Conservation (phyloP, 2,888 invertebrate species). For the Lottia scabra region DNA sequence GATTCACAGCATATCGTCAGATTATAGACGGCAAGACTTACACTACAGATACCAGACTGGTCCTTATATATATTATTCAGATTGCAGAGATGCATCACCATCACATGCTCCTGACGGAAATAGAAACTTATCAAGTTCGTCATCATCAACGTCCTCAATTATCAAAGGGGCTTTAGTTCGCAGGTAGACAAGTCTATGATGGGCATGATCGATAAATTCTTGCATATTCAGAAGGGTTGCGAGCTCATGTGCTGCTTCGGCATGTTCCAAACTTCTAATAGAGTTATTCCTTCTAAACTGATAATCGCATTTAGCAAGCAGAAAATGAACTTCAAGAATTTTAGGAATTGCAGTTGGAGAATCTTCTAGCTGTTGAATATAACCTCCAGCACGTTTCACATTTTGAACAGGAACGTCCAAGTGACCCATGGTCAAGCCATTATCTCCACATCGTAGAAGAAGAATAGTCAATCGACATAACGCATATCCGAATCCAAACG, state of each 20-base stretch:
- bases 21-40: too few species aligned
- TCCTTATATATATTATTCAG: too few species aligned
- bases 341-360: slow-evolving; percentile 34
- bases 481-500: slow-evolving; percentile 41
- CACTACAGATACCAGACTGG: too few species aligned
- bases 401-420: slow-evolving; percentile 28
- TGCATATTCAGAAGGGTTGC: slow-evolving; percentile 33
- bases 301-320: slow-evolving; percentile 38
- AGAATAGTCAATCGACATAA: slow-evolving; percentile 34
- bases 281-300: slow-evolving; percentile 30
- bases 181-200: slow-evolving; percentile 27
- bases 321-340: slow-evolving; percentile 37
- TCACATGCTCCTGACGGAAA: too few species aligned
- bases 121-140: too few species aligned
- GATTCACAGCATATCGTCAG: too few species aligned
- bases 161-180: slow-evolving; percentile 12
- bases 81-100: too few species aligned
- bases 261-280: slow-evolving; percentile 33
- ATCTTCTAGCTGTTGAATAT: slow-evolving; percentile 33
- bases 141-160: not conserved
- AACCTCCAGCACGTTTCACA: slow-evolving; percentile 27
- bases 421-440: slow-evolving; percentile 35
- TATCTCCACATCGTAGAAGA: slow-evolving; percentile 36
- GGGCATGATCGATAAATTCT: slow-evolving; percentile 37
- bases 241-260: slow-evolving; percentile 26